These are phyloP conservation scores for Oryzias sinensis DNA, from an alignment of 2,797 vertebrate genomes.

Conservation along the genomic window DNA sequence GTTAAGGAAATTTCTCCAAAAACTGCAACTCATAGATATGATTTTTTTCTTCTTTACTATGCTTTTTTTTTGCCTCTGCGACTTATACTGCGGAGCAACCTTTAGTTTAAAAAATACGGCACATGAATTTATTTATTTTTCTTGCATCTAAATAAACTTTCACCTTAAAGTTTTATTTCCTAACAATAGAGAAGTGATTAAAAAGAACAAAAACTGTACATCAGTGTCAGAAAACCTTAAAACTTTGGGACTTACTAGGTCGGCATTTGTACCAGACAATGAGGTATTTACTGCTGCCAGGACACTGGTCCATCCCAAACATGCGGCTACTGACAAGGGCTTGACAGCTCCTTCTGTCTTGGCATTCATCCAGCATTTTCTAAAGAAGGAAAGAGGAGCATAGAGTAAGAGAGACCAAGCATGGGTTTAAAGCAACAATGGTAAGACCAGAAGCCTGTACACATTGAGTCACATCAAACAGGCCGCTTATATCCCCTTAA, in stretches of 20 bases:
- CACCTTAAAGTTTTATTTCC: background rate
- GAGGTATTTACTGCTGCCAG: constrained; percentile 87
- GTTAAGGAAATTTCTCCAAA: too few species aligned
- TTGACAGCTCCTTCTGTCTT: constrained; percentile 88
- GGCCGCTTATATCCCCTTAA: constrained; percentile 38
- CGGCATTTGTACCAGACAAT: constrained; percentile 90
- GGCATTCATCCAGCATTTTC: constrained; percentile 92
- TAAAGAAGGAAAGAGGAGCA: constrained; percentile 61
- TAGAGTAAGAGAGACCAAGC: constrained; percentile 42
- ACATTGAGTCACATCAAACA: constrained; percentile 68
- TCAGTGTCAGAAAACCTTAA: constrained; percentile 17
- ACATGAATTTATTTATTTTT: too few species aligned
- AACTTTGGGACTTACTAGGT: constrained; percentile 83
- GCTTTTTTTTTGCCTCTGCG: too few species aligned
- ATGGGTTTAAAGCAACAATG: constrained; percentile 38
- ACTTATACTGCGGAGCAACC: too few species aligned
- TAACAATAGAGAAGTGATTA: constrained; percentile 2
- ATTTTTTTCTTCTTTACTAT: too few species aligned
- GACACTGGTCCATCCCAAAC: constrained; percentile 87
- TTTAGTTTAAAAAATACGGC: too few species aligned
- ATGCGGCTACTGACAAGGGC: constrained; percentile 87
- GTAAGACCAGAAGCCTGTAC: constrained; percentile 47
- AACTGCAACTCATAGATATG: too few species aligned
- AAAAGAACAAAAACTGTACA: constrained; percentile 15
- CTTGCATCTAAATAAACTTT: too few species aligned